These are phyloP conservation scores for Chymomyza fuscimana DNA, from an alignment of 2,888 invertebrate genomes.

Conservation along the genomic window DNA sequence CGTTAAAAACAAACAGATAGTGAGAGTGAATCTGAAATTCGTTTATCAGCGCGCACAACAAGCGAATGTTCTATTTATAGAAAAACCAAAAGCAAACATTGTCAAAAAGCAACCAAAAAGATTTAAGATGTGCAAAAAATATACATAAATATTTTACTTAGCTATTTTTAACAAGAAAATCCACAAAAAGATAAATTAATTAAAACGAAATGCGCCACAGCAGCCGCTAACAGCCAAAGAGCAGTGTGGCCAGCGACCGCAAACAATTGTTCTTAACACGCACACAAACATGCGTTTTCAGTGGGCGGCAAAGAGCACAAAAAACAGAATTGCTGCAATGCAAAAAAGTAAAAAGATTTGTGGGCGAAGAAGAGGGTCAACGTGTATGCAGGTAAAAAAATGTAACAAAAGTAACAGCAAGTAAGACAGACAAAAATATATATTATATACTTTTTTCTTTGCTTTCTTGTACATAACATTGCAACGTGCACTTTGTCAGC, in stretches of 20 bases:
- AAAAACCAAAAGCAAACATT: background rate
- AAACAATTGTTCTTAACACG: background rate
- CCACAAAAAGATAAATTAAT: background rate
- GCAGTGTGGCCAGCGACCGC: background rate
- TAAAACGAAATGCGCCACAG: background rate
- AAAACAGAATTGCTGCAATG: background rate
- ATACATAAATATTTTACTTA: background rate
- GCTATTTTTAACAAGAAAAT: background rate
- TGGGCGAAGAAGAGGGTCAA: background rate
- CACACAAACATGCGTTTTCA: background rate
- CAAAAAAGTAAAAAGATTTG: background rate
- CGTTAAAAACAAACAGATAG: background rate
- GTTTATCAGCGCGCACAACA: background rate
- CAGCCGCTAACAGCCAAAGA: background rate
- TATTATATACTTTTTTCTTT: too few species aligned
- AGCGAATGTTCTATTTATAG: background rate
- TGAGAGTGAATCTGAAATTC: background rate
- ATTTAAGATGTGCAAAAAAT: background rate
- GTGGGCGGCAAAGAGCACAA: background rate
- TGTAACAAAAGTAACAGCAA: background rate
- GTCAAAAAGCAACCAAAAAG: background rate
- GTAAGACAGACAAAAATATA: background rate
- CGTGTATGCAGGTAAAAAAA: too few species aligned
- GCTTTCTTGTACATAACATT: background rate
- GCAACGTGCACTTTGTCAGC: constrained; percentile 18